A percentile compares a stretch with the other conserved stretches of the same genome.
These are phyloP conservation scores for Poeciliopsis turrubarensis DNA, from an alignment of 2,113 vertebrate genomes.

Conservation along the genomic window DNA sequence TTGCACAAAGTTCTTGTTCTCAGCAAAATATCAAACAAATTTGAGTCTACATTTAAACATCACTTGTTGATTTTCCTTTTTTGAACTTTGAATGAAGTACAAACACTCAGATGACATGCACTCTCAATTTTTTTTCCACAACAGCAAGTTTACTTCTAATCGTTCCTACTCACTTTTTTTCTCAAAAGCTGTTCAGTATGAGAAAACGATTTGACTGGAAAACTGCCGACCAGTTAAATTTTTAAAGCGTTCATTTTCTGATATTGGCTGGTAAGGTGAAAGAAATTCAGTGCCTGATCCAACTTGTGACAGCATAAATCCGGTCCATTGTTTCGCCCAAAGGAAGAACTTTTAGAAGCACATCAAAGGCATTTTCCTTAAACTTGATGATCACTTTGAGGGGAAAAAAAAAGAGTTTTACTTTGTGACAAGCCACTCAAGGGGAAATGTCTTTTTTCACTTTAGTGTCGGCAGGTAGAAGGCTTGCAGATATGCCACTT, in stretches of 20 bases:
- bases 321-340: constrained; percentile 34
- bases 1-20: too few relatives aligned
- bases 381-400: constrained; percentile 7
- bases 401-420: constrained; percentile 14
- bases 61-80: too few relatives aligned
- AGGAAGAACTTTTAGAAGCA: constrained; percentile 29
- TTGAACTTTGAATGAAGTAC: neutral
- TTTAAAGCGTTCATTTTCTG: neutral
- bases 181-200: constrained; percentile 10
- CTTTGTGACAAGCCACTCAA: constrained; percentile 49
- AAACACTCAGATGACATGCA: neutral
- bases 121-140: neutral
- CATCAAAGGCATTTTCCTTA: constrained; percentile 34
- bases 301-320: constrained; percentile 36
- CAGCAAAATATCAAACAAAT: too few relatives aligned
- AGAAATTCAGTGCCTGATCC: constrained; percentile 37
- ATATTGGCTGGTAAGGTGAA: constrained; percentile 35
- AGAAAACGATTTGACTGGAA: constrained; percentile 8
- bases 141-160: neutral
- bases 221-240: constrained; percentile 11
- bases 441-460: constrained; percentile 66
- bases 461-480: constrained; percentile 63
- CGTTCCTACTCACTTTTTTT: constrained; percentile 17
- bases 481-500: constrained; percentile 54
- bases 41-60: too few relatives aligned